phyloP scores from a whole-genome alignment of 2,113 vertebrate species.

The Propithecus coquereli region DNA sequence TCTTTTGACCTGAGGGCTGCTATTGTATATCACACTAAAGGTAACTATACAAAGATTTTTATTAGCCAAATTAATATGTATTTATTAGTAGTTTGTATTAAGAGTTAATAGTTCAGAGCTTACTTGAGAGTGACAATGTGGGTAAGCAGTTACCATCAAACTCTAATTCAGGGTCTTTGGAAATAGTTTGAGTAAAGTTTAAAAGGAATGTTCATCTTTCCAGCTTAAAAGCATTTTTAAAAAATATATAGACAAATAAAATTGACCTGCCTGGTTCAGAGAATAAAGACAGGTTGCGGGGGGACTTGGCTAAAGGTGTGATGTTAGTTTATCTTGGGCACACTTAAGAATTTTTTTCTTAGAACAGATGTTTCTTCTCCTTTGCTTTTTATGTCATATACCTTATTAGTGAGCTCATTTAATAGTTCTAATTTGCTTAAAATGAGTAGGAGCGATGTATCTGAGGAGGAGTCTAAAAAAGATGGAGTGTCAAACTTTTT shows the following conservation, averaged over 20 bases:
- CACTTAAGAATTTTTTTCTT: not conserved
- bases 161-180: not conserved
- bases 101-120: not conserved
- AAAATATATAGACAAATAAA: not conserved
- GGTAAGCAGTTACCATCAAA: not conserved
- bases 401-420: not conserved
- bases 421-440: constrained; percentile 29
- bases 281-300: not conserved
- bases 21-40: constrained; percentile 99
- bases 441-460: constrained; percentile 13
- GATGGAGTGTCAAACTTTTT: not conserved
- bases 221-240: not conserved
- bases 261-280: not conserved
- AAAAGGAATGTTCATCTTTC: not conserved
- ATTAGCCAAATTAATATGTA: not conserved
- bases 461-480: not conserved
- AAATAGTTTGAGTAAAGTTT: not conserved
- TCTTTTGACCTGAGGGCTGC: constrained; percentile 95
- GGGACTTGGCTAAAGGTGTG: not conserved
- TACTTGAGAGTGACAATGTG: not conserved
- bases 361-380: not conserved
- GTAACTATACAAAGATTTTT: constrained; percentile 82
- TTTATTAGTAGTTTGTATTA: constrained; percentile 44
- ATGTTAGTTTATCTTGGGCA: not conserved
- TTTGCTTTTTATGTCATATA: not conserved